Evolutionary conservation across 2,888 invertebrate species (phyloP).

Genomic region (Oscheius sp.): DNA sequence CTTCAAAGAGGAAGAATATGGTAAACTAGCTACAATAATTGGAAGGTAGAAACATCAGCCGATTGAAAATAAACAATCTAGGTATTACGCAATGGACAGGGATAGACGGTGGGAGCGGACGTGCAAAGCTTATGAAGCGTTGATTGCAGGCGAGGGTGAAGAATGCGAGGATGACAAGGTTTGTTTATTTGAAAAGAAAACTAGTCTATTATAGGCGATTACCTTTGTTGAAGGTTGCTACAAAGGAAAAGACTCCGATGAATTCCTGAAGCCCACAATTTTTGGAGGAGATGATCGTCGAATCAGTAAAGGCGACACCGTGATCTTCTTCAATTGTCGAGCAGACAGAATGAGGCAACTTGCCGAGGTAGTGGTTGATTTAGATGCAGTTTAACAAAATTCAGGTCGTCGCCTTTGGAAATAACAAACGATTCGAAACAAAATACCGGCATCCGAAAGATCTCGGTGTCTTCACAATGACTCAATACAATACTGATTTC

Average conservation of each 20-base stretch:
- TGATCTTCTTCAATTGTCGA: conserved; percentile 75
- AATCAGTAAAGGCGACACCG: conserved; percentile 73
- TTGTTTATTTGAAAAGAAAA: not conserved
- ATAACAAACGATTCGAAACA: conserved; percentile 63
- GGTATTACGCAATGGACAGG: conserved; percentile 76
- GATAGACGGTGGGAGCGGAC: conserved; percentile 72
- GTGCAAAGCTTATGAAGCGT: conserved; percentile 74
- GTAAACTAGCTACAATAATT: conserved; percentile 73
- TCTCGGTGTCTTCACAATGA: conserved; percentile 72
- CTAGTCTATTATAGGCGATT: no score
- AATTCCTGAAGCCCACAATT: conserved; percentile 75
- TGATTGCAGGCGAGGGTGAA: conserved; percentile 74
- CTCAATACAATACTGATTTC: conserved; percentile 75
- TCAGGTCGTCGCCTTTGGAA: conserved; percentile 62
- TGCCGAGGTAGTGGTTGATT: conserved; percentile 65
- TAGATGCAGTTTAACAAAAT: conserved; percentile 25
- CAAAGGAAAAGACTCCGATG: conserved; percentile 73
- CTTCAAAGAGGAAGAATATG: conserved; percentile 65
- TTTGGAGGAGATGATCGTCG: conserved; percentile 49
- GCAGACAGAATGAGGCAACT: conserved; percentile 76
- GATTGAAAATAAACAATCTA: no score
- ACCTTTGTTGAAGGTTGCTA: not conserved
- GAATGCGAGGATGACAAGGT: conserved; percentile 62
- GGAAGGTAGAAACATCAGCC: conserved; percentile 46
- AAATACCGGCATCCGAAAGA: conserved; percentile 59